These are phyloP conservation scores for Anthopleura sola DNA, from an alignment of 64 coral and sea anemone genomes.

Conservation along the genomic window DNA sequence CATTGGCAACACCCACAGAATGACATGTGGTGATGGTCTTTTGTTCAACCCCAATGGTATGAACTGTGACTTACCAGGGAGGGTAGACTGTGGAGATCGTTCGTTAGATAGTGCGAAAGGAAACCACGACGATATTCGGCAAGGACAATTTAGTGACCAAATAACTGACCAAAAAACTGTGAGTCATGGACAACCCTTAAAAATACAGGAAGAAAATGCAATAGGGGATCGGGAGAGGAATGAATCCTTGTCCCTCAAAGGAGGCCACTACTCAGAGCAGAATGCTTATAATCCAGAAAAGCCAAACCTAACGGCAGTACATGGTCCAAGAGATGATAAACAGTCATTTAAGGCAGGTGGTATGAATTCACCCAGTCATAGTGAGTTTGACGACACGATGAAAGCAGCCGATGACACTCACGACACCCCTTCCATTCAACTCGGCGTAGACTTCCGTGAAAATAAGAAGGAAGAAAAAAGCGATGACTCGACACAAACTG, in stretches of 20 bases:
- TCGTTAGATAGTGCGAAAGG: neutral
- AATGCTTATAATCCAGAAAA: neutral
- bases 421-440: neutral
- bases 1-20: conserved; percentile 51
- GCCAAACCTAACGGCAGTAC: neutral
- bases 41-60: conserved; percentile 36
- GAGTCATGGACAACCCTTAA: neutral
- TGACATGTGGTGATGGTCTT: conserved; percentile 46
- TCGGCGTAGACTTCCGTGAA: neutral
- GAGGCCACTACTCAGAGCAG: neutral
- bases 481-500: neutral
- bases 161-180: neutral
- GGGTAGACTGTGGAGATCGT: conserved; percentile 53
- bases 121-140: neutral
- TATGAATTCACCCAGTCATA: neutral
- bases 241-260: neutral
- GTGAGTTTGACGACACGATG: neutral
- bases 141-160: neutral
- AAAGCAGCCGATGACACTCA: neutral
- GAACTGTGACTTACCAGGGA: conserved; percentile 68
- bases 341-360: neutral
- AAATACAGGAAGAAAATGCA: neutral
- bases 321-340: neutral
- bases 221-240: neutral
- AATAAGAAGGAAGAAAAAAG: neutral